phyloP scores from a whole-genome alignment of 2,797 vertebrate species.

The Micromesistius poutassou region DNA sequence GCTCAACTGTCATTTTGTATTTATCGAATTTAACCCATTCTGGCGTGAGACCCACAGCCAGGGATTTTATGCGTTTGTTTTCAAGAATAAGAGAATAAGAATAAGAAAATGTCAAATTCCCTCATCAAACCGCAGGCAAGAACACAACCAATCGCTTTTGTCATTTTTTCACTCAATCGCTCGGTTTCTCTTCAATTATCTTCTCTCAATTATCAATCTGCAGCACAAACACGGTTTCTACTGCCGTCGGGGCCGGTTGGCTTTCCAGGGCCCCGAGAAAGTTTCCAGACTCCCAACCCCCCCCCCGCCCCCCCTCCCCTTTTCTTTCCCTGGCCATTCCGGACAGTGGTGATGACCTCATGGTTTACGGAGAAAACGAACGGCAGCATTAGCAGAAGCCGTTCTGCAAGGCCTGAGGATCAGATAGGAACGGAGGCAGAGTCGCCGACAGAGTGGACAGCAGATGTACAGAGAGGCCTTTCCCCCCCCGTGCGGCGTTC shows the following conservation, averaged over 20 bases:
- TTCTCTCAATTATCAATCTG: not conserved
- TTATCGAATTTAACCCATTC: not conserved
- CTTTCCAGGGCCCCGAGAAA: slow-evolving; percentile 7
- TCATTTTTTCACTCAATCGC: not conserved
- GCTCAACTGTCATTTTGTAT: not conserved
- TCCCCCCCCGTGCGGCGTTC: not conserved
- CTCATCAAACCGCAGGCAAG: not conserved
- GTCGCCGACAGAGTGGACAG: not conserved
- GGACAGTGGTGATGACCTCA: slow-evolving; percentile 26
- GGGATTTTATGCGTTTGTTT: not conserved
- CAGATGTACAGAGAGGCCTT: not conserved
- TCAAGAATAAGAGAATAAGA: not conserved
- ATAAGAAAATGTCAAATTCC: not conserved
- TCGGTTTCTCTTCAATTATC: slow-evolving; percentile 7
- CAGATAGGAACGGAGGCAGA: not conserved
- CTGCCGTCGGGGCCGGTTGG: not conserved
- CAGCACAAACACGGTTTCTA: not conserved
- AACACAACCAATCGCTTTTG: no score
- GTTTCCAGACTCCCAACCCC: slow-evolving; percentile 9
- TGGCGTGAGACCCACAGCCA: not conserved
- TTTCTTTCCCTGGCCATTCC: not conserved
- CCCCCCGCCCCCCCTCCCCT: not conserved
- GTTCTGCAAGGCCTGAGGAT: not conserved
- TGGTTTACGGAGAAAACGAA: slow-evolving; percentile 25
- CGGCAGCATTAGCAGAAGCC: not conserved